Percentiles rank a stretch among this genome's conserved stretches.
phyloP scores from a whole-genome alignment of 2,888 invertebrate genomes.

The Heteromurus nitidus region DNA sequence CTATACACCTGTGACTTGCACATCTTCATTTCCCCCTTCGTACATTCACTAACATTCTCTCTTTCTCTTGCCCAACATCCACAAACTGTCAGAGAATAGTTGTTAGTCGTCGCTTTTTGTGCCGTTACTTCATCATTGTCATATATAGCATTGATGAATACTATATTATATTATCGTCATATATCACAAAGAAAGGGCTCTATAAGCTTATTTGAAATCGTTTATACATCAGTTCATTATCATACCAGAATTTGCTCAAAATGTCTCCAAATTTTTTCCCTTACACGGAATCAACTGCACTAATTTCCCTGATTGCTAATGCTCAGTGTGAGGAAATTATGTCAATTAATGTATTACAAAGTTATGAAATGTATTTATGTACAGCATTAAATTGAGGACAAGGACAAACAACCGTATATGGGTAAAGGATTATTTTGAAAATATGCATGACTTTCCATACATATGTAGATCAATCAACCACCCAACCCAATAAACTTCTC shows the following conservation, averaged over 20 bases:
- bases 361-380: too few relatives aligned
- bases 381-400: conserved; percentile 13
- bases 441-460: neutral
- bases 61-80: neutral
- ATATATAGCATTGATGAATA: too few relatives aligned
- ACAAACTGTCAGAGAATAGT: neutral
- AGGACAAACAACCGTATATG: conserved; percentile 1
- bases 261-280: neutral
- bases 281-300: neutral
- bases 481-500: neutral
- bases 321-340: too few relatives aligned
- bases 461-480: neutral
- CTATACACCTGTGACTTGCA: conserved; percentile 32
- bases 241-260: too few relatives aligned
- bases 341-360: too few relatives aligned
- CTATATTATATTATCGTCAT: too few relatives aligned
- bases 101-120: neutral
- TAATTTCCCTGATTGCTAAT: neutral
- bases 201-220: too few relatives aligned
- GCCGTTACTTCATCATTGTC: too few relatives aligned
- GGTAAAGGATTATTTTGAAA: neutral
- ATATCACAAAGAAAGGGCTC: too few relatives aligned
- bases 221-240: too few relatives aligned
- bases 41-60: neutral
- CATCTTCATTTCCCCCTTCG: neutral